These are phyloP conservation scores for Natator depressus DNA, from an alignment of 2,113 vertebrate species.

Conservation along the genomic window DNA sequence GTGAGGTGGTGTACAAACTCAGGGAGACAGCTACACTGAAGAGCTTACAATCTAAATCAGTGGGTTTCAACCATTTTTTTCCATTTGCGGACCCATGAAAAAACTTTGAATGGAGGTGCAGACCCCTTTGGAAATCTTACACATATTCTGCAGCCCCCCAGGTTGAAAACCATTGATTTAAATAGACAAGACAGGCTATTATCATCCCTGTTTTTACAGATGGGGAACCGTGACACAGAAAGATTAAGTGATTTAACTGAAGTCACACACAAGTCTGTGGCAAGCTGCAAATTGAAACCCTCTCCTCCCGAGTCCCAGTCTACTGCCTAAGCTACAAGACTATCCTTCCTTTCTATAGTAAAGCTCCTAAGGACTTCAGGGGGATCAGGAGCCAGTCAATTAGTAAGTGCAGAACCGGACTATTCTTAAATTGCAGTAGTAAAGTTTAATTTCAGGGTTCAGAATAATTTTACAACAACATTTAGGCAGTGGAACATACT, in stretches of 20 bases:
- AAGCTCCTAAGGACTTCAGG: not conserved
- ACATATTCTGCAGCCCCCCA: too few species aligned
- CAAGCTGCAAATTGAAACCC: not conserved
- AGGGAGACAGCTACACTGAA: not conserved
- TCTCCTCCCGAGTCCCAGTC: not conserved
- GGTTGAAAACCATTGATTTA: too few species aligned
- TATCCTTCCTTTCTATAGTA: not conserved
- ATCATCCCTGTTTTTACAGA: not conserved
- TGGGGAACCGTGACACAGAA: not conserved
- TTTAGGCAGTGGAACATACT: slow-evolving; percentile 14
- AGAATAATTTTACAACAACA: not conserved
- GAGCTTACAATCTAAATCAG: not conserved
- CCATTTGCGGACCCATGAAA: too few species aligned
- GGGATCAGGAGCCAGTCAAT: not conserved
- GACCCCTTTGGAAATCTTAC: too few species aligned
- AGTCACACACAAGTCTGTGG: not conserved
- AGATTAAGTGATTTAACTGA: slow-evolving; percentile 21
- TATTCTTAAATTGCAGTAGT: not conserved
- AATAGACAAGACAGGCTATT: not conserved
- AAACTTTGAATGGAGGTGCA: too few species aligned
- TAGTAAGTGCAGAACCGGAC: not conserved
- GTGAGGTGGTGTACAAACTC: rapidly evolving
- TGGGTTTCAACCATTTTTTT: too few species aligned
- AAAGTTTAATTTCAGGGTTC: not conserved
- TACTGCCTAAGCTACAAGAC: rapidly evolving